Base-by-base conservation (phyloP, 2,113 vertebrate genomes). In the Sterna hirundo region DNA sequence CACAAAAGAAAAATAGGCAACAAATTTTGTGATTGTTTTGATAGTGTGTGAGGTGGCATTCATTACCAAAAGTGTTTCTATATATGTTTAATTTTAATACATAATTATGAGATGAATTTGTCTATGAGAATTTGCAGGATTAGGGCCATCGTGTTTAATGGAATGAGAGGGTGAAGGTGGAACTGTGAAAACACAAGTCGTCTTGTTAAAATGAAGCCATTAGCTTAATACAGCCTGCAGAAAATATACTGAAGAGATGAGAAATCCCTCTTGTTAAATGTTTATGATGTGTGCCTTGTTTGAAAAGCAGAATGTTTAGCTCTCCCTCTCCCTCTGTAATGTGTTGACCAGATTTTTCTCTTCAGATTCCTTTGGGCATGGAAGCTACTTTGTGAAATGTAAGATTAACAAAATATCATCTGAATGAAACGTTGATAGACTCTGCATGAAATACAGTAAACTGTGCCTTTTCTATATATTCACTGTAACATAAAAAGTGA, bases 391-490 rank as follows among this genome's bases (percentile, higher is more conserved):
- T 85, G 22, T 93, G 54, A 51, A 93, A 92, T 40, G 9, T 29
- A 90, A 91, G 36, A 94, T 93, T 89, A 93, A 72, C 58, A 85
- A 94, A 95, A 89, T 79, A 87, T 71, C 32, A 84, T 79, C 57
- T 85, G 66, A 75, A 91, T 47, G 40, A 79, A 95, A 77, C 6
- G 18, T 46, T 83, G 23, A 62, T 55, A 66, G 65, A 42, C 27
- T 68, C 82, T 30, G 5, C 36, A 69, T 17, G 19, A 71, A 86
- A 87, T 34, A 61, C 52, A 60, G 27, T 14, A 92, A 88, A 69
- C 13, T 40, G 23, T 65, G 36, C 12, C 16, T 57, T 88, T 94
- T 69, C 36, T 51, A 8, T 58, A 46, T 54, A 29, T 66, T 42
- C 20, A 32, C 15, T 89, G 20, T 29, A 68, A 82, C 61, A 60